Conservation (phyloP, 1,140 invertebrate species). For the Laupala kohalensis region DNA sequence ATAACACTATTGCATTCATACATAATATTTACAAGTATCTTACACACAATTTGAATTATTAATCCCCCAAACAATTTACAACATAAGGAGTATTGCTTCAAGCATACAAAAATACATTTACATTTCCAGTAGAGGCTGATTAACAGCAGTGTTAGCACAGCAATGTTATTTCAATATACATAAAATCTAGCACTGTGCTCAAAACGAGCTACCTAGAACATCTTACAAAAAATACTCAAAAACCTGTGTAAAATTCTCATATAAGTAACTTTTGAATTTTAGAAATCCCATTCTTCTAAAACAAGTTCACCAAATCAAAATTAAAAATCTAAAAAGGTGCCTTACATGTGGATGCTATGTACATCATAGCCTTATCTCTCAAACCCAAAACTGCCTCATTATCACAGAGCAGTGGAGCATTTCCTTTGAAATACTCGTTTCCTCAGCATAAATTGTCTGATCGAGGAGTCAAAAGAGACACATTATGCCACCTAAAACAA, state of each 20-base stretch:
- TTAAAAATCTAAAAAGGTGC: not conserved
- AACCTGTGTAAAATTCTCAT: not conserved
- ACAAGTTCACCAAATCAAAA: not conserved
- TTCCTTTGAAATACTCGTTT: not conserved
- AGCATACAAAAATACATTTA: not conserved
- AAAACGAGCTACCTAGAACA: not conserved
- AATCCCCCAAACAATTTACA: not conserved
- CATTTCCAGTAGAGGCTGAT: not conserved
- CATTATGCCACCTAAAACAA: conserved; percentile 6
- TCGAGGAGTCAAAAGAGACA: not conserved
- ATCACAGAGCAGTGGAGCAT: not conserved
- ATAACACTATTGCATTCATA: not conserved
- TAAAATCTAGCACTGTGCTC: not conserved
- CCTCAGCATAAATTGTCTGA: not conserved
- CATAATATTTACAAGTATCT: not conserved
- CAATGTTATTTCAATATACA: not conserved
- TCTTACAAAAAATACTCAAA: not conserved
- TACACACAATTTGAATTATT: not conserved
- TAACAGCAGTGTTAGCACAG: not conserved
- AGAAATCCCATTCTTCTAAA: not conserved
- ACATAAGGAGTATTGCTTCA: not conserved
- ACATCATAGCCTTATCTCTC: not conserved
- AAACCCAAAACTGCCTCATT: not conserved
- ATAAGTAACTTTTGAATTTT: not conserved
- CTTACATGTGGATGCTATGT: not conserved